Evolutionary conservation across 1,140 invertebrate genomes (phyloP), one percentile per base, ranked within the genome.

Genomic region (Musca vetustissima): DNA sequence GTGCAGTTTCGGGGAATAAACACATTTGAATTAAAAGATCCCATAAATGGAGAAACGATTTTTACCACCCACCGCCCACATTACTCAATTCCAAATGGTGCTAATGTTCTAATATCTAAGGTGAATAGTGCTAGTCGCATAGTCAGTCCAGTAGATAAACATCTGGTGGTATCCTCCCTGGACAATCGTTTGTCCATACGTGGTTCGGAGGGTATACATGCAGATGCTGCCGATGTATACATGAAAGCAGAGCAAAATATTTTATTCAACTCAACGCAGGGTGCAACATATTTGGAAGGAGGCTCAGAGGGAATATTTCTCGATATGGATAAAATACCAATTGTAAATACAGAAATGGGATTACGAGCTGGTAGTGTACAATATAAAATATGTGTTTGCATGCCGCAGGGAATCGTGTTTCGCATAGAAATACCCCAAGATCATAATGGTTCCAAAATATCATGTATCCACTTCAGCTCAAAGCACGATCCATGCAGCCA

Each of bases 371-470:
- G 82, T 68, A 77, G 81, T 72, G 74, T 83, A 0, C 92, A 94
- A 76, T 95, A 90, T 76, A 95, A 95, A 84, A 85, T 96, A 2
- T 96, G 93, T 70, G 88, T 95, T 1, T 95, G 93, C 75, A 94
- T 94, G 92, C 93, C 93, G 0, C 86, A 90, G 69, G 93, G 93
- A 0, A 92, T 91, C 75, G 77, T 96, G 8, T 96, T 94, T 74
- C 86, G 88, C 70, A 86, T 96, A 4, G 88, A 90, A 0, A 87
- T 92, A 3, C 86, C 87, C 14, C 84, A 81, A 3, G 87, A 85
- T 17, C 79, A 78, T 53, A 86, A 81, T 73, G 75, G 73, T 1
- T 85, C 85, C 59, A 85, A 84, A 69, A 85, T 88, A 8, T 88
- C 86, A 25, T 92, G 91, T 73, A 86, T 88, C 14, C 87, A 88